Percentiles rank a stretch among this genome's conserved stretches.
These are phyloP conservation scores for Marronus borbonicus DNA, from an alignment of 2,888 invertebrate species.

Conservation along the genomic window DNA sequence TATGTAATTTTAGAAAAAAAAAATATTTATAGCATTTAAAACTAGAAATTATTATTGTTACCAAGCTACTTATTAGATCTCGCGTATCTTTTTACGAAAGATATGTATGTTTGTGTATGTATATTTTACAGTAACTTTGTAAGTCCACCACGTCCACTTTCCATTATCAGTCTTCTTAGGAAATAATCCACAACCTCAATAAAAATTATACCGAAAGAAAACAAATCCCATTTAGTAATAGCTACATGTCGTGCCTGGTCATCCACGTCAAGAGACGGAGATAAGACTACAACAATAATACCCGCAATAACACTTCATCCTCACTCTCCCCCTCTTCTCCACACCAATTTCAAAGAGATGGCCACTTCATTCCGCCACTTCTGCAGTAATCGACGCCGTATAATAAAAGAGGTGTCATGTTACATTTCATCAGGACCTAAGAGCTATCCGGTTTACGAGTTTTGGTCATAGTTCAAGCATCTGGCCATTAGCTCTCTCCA, in stretches of 20 bases:
- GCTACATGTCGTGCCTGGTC: conserved; percentile 1
- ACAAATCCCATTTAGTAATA: conserved; percentile 18
- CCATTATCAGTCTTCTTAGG: not conserved
- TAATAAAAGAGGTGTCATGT: conserved; percentile 41
- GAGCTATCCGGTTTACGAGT: conserved; percentile 36
- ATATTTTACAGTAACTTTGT: too few species aligned
- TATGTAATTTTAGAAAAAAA: too few species aligned
- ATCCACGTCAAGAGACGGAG: not conserved
- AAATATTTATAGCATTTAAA: too few species aligned
- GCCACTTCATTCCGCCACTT: conserved; percentile 21
- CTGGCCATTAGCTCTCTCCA: conserved; percentile 30
- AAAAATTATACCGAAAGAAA: conserved; percentile 5
- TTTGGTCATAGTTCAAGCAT: conserved; percentile 43
- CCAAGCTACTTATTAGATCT: too few species aligned
- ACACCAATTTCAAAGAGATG: conserved; percentile 24
- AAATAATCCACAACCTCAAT: not conserved
- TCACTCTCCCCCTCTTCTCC: not conserved
- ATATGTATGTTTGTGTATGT: too few species aligned
- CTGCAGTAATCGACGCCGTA: conserved; percentile 35
- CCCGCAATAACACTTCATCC: conserved; percentile 20
- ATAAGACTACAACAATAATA: conserved; percentile 31
- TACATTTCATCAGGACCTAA: conserved; percentile 39
- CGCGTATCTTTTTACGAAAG: too few species aligned
- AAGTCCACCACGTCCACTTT: too few species aligned
- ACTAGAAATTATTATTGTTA: too few species aligned